Conservation (phyloP, 2,113 vertebrate species). For the Gallinago jamesoni region DNA sequence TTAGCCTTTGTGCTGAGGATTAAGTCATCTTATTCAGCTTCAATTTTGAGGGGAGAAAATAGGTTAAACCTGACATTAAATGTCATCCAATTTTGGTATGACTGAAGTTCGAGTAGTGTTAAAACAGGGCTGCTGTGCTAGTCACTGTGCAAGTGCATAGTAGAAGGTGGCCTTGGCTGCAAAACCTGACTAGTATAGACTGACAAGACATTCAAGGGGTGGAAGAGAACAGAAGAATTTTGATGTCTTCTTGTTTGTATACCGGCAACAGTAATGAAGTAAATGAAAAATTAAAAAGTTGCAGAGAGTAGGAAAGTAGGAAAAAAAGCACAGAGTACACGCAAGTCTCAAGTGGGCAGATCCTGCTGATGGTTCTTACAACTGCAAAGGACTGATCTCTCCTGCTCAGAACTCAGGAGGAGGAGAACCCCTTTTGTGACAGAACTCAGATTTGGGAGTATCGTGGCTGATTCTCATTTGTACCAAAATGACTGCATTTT, state of each 20-base stretch:
- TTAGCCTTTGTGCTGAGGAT: neutral
- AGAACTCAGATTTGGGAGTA: neutral
- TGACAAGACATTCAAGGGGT: neutral
- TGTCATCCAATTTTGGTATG: neutral
- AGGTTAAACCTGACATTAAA: neutral
- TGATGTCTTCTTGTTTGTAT: neutral
- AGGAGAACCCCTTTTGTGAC: neutral
- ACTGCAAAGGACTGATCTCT: neutral
- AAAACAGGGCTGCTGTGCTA: neutral
- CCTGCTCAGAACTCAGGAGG: neutral
- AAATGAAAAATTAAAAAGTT: neutral
- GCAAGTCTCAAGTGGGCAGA: neutral
- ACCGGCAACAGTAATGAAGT: neutral
- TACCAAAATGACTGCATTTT: neutral
- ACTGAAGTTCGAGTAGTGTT: neutral
- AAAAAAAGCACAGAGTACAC: neutral
- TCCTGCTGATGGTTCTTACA: neutral
- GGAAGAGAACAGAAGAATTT: neutral
- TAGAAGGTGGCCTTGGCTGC: neutral
- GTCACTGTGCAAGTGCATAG: neutral
- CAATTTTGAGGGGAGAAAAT: neutral
- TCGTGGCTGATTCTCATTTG: neutral
- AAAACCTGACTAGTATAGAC: neutral
- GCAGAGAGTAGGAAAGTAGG: neutral
- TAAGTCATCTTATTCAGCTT: neutral